Evolutionary conservation across 2,797 vertebrate species (phyloP), one percentile per base, ranked within the genome.

Genomic region (Apogon talboti): DNA sequence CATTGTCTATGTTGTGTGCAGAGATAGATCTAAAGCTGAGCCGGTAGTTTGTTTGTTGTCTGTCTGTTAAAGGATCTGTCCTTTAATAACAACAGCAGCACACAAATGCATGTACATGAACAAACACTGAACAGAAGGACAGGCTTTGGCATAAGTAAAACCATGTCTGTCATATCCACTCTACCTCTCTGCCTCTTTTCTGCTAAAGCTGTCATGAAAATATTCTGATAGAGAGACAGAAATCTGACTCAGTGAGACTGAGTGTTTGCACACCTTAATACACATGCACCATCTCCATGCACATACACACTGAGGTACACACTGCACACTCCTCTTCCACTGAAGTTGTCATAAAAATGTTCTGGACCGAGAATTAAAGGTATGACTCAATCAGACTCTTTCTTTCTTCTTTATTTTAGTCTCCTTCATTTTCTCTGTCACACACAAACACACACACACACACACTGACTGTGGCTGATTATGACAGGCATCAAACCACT

Each of bases 281-380:
- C 59, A 11, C 55, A 19, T 46, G 30, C 68, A 18, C 55, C 28
- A 7, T 72, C 46, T 40, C 53, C 53, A 47, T 58, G 46, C 35
- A 24, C 55, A 43, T 37, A 38, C 15, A 35, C 43, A 61, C 51
- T 30, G 45, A 28, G 19, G 47, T 15, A 51, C 15, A 57, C 49
- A 24, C n/a, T 41, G 11, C 30, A 28, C 11, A 44, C 55, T 68
- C 60, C 47, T 71, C 48, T 51, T 19, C 49, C 52, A 35, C 28
- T 53, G 28, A 83, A 77, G 72, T 75, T 84, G 83, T 86, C 87
- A 89, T 55, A 86, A 67, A 88, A 79, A 88, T 89, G 66, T 87
- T 79, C 71, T 71, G 70, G 42, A 66, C 14, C n/a, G 58, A 28
- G 37, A 74, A 44, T 74, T 75, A 62, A 65, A 69, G 41, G 53